Conservation (phyloP, 2,888 invertebrate species). For the Camptogramma bilineatum region DNA sequence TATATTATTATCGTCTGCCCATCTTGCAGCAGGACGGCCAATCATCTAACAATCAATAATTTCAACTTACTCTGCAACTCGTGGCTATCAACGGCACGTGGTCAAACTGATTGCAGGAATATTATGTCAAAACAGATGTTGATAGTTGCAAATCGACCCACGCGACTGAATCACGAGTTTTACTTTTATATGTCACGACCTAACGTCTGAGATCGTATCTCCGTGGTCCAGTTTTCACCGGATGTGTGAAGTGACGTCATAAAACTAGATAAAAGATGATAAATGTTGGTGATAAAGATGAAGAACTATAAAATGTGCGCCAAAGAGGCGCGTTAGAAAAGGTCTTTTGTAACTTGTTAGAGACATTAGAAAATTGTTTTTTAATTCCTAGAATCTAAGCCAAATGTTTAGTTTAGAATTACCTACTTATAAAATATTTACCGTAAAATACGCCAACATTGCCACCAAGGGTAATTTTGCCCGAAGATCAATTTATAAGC, state of each 20-base stretch:
- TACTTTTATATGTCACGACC: conserved; percentile 41
- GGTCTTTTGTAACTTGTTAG: conserved; percentile 16
- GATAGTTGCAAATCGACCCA: conserved; percentile 56
- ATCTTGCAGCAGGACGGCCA: no score
- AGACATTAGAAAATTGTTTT: neutral
- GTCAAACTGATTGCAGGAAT: neutral
- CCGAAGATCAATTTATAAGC: no score
- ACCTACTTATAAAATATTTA: no score
- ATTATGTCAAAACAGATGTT: conserved; percentile 50
- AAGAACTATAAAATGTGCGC: conserved; percentile 23
- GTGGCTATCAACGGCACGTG: neutral
- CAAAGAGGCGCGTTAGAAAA: conserved; percentile 18
- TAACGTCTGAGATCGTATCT: conserved; percentile 30
- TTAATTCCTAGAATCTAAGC: neutral
- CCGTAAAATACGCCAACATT: no score
- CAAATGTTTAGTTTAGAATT: no score
- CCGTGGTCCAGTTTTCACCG: conserved; percentile 43
- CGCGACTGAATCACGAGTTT: conserved; percentile 48
- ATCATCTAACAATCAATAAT: neutral
- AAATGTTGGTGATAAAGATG: conserved; percentile 38
- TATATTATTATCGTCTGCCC: no score
- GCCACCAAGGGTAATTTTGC: no score
- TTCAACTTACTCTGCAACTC: neutral
- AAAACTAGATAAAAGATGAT: conserved; percentile 42
- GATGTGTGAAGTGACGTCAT: conserved; percentile 45